Evolutionary conservation across 2,888 invertebrate genomes (phyloP).

Genomic region (Apamea sordens): DNA sequence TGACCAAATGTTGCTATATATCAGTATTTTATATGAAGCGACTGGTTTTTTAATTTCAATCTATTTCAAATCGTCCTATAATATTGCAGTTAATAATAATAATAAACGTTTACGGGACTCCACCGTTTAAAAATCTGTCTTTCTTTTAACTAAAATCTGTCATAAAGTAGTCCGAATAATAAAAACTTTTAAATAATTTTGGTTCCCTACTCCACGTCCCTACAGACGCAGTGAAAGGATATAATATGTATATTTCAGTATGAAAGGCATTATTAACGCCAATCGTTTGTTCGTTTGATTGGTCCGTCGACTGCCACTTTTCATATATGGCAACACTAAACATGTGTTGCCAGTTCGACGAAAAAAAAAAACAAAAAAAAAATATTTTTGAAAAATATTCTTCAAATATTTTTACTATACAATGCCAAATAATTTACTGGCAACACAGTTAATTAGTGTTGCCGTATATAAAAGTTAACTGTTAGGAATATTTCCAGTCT

Average conservation of each 20-base stretch:
- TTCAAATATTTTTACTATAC: slow-evolving; percentile 56
- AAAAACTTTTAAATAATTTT: background rate
- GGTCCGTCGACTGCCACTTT: slow-evolving; percentile 46
- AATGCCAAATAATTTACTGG: slow-evolving; percentile 55
- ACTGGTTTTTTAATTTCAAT: background rate
- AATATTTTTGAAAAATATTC: slow-evolving; percentile 21
- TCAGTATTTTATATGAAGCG: slow-evolving; percentile 14
- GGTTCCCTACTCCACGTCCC: slow-evolving; percentile 45
- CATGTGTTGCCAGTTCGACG: slow-evolving; percentile 25
- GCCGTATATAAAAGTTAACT: slow-evolving; percentile 47
- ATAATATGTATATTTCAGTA: slow-evolving; percentile 50
- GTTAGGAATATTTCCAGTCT: slow-evolving; percentile 56
- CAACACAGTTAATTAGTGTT: slow-evolving; percentile 54
- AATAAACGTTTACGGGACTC: background rate
- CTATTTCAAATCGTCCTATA: background rate
- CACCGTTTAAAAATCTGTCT: background rate
- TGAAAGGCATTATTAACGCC: slow-evolving; percentile 39
- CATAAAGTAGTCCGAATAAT: background rate
- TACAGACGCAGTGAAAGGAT: slow-evolving; percentile 27
- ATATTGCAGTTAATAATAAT: background rate
- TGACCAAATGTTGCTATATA: slow-evolving; percentile 20
- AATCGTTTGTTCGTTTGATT: slow-evolving; percentile 49
- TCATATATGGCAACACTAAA: slow-evolving; percentile 57
- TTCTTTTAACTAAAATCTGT: background rate
- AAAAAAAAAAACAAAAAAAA: slow-evolving; percentile 27